Percentiles rank a stretch among this genome's conserved stretches.
Conservation (phyloP, 2,797 vertebrate species). For the Betta splendens region DNA sequence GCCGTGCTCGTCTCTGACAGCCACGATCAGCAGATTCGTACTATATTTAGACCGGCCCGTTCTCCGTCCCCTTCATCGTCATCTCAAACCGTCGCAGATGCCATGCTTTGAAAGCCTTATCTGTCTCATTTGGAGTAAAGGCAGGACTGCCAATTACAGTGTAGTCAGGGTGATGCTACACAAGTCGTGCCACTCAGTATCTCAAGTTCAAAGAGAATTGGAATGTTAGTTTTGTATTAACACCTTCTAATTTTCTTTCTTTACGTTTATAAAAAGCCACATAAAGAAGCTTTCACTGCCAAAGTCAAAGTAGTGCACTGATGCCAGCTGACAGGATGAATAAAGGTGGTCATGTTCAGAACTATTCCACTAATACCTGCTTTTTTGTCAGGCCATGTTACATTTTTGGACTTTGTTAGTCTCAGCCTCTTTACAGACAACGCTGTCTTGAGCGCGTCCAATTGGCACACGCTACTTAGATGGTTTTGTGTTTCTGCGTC, state of each 20-base stretch:
- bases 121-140: slow-evolving; percentile 19
- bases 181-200: slow-evolving; percentile 11
- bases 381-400: slow-evolving; percentile 9
- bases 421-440: slow-evolving; percentile 6
- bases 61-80: slow-evolving; percentile 28
- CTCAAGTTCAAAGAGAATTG: slow-evolving; percentile 18
- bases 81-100: slow-evolving; percentile 19
- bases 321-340: slow-evolving; percentile 13
- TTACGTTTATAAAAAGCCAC: slow-evolving; percentile 4
- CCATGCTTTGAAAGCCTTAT: slow-evolving; percentile 12
- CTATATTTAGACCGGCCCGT: slow-evolving; percentile 31
- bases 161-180: slow-evolving; percentile 19
- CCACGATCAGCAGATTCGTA: slow-evolving; percentile 26
- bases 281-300: background rate
- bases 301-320: slow-evolving; percentile 15
- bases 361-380: slow-evolving; percentile 4
- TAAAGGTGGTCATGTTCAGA: background rate
- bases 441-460: slow-evolving; percentile 1
- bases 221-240: slow-evolving; percentile 9
- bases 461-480: slow-evolving; percentile 13
- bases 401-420: background rate
- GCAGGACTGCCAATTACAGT: slow-evolving; percentile 35
- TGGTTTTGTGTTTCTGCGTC: slow-evolving; percentile 34
- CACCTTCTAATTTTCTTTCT: background rate
- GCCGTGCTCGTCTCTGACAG: slow-evolving; percentile 20